Conservation (phyloP, 2,888 invertebrate genomes). For the Macrophya annulata region DNA sequence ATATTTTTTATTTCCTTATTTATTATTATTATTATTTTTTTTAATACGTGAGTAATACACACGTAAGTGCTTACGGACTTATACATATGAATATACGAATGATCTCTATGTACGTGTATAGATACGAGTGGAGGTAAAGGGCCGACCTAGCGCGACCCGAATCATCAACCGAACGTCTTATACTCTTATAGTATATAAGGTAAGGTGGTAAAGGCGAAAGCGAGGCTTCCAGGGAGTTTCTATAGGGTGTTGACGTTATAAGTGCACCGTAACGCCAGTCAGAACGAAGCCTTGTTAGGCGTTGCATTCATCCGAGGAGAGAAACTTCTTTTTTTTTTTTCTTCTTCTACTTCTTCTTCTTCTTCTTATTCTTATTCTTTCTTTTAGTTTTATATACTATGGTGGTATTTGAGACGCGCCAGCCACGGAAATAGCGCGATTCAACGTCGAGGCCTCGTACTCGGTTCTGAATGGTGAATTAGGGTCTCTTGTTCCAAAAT, state of each 20-base stretch:
- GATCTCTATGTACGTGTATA: not conserved
- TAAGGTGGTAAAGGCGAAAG: conserved; percentile 23
- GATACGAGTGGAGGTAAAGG: not conserved
- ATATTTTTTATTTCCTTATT: not conserved
- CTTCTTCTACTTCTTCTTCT: not conserved
- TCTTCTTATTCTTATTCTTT: not conserved
- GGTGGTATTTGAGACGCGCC: conserved; percentile 49
- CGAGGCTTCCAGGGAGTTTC: conserved; percentile 42
- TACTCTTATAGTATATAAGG: not conserved
- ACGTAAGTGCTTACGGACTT: not conserved
- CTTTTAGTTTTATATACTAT: conserved; percentile 8
- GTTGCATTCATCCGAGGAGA: conserved; percentile 53
- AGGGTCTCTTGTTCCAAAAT: conserved; percentile 56
- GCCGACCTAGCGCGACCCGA: conserved; percentile 5
- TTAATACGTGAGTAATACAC: not conserved
- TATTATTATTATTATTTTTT: not conserved
- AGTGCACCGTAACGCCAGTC: conserved; percentile 56
- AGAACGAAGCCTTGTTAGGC: conserved; percentile 56
- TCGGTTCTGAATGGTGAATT: conserved; percentile 49
- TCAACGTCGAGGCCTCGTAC: conserved; percentile 35
- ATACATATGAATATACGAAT: not conserved
- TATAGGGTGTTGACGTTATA: conserved; percentile 56
- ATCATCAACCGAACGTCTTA: not conserved
- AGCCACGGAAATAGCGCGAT: conserved; percentile 55
- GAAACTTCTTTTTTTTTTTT: not conserved